phyloP scores from a whole-genome alignment of 2,888 invertebrate genomes.

The Phania funesta region DNA sequence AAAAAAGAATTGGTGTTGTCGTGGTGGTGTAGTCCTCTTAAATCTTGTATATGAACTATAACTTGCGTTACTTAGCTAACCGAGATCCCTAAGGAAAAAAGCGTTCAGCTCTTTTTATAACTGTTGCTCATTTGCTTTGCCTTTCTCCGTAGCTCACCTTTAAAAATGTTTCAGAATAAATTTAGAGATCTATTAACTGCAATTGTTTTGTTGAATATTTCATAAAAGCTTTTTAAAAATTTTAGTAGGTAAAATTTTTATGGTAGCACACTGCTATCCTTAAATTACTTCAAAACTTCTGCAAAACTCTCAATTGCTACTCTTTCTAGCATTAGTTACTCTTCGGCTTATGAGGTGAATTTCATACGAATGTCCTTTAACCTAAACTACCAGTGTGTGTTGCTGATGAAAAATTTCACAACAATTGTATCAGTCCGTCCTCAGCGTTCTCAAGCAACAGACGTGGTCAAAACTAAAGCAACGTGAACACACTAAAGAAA shows the following conservation, averaged over 20 bases:
- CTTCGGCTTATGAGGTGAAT: constrained; percentile 36
- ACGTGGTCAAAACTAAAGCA: constrained; percentile 67
- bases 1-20: too few relatives aligned
- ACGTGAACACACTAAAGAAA: constrained; percentile 20
- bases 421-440: constrained; percentile 75
- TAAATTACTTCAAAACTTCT: not conserved
- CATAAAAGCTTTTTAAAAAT: too few relatives aligned
- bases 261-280: not conserved
- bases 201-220: too few relatives aligned
- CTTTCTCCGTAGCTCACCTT: too few relatives aligned
- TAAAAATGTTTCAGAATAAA: too few relatives aligned
- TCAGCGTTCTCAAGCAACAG: constrained; percentile 75
- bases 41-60: too few relatives aligned
- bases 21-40: too few relatives aligned
- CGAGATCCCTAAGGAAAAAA: too few relatives aligned
- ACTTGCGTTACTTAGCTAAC: too few relatives aligned
- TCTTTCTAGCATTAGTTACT: not conserved
- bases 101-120: too few relatives aligned
- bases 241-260: not conserved
- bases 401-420: constrained; percentile 10
- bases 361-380: constrained; percentile 23
- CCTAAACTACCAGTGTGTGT: constrained; percentile 50
- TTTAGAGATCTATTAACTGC: too few relatives aligned
- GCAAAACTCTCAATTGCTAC: not conserved
- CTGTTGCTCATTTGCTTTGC: too few relatives aligned